Evolutionary conservation across 2,888 invertebrate species (phyloP), one percentile per base, ranked within the genome.

Genomic region (Cheilosia vulpina): DNA sequence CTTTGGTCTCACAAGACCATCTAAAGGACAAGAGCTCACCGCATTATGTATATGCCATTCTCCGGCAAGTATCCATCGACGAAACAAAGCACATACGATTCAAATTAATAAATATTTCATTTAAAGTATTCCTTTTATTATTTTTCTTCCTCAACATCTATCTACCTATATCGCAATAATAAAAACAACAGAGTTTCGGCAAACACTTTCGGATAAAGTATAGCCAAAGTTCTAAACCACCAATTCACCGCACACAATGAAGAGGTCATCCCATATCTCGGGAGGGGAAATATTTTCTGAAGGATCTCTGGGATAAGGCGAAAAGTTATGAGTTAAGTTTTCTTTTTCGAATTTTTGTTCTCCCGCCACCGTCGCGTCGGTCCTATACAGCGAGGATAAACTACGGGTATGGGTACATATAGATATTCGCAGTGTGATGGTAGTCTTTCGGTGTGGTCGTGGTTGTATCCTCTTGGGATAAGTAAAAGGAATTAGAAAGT

Each of bases 281-380:
- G 41, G 2, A 17, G 47, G 34, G 21, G 21, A 43, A 68, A 47
- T 55, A 68, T 65, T 52, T 58, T 69, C 43, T 68, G 57, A 81
- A 76, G 68, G 68, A 71, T 76, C 65, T 76, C 53, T n/a, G 47
- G 66, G 72, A 77, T 71, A 71, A 68, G 72, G 66, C 77, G 66
- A 66, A 82, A 82, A 82, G 78, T 82, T 82, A 82, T 82, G 72
- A 71, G 72, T 62, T 82, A 72, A 82, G 76, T 77, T 82, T 77
- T 66, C 31, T 60, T 47, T 66, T 72, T 53, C 47, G 45, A 55
- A 50, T 21, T 43, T 38, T 27, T 43, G 34, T 55, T 53, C 62
- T 24, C 19, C 55, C 17, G 34, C 11, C 34, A 31, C 52, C 15
- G 19, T 19, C 15, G n/a, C 15, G n/a, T 27, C 27, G 19, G 6